Conservation (phyloP, 2,888 invertebrate species). For the Thereva unica region DNA sequence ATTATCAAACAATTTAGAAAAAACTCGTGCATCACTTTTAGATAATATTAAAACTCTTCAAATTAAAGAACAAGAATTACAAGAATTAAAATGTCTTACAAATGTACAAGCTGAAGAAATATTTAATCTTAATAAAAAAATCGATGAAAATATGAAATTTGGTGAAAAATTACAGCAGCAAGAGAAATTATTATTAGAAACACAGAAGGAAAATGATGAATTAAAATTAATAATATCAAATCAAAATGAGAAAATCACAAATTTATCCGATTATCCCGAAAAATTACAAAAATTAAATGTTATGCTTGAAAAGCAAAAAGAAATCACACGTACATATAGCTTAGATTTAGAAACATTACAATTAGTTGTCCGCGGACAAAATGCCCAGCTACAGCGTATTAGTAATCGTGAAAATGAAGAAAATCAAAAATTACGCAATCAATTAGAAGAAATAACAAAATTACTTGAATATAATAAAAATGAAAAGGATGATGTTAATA, state of each 20-base stretch:
- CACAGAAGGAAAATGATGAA: constrained; percentile 48
- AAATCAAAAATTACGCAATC: constrained; percentile 8
- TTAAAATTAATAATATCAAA: constrained; percentile 38
- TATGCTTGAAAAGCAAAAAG: no score
- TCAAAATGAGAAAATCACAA: neutral
- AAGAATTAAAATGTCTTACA: no score
- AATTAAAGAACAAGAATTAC: no score
- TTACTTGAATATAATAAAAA: constrained; percentile 6
- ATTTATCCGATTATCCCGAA: neutral
- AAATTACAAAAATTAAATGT: no score
- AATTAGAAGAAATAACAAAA: constrained; percentile 14
- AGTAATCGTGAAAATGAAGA: constrained; percentile 16
- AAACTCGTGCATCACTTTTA: no score
- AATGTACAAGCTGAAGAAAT: no score
- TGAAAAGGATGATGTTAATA: constrained; percentile 4
- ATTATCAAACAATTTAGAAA: no score
- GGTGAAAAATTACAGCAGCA: constrained; percentile 46
- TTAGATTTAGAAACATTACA: constrained; percentile 16
- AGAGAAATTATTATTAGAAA: constrained; percentile 47
- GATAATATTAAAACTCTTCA: no score
- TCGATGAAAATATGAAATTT: no score
- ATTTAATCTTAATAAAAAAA: no score
- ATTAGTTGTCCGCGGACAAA: constrained; percentile 12
- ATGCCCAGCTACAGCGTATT: constrained; percentile 14
- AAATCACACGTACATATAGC: neutral